phyloP scores from a whole-genome alignment of 2,888 invertebrate species.

The Cepaea hortensis region DNA sequence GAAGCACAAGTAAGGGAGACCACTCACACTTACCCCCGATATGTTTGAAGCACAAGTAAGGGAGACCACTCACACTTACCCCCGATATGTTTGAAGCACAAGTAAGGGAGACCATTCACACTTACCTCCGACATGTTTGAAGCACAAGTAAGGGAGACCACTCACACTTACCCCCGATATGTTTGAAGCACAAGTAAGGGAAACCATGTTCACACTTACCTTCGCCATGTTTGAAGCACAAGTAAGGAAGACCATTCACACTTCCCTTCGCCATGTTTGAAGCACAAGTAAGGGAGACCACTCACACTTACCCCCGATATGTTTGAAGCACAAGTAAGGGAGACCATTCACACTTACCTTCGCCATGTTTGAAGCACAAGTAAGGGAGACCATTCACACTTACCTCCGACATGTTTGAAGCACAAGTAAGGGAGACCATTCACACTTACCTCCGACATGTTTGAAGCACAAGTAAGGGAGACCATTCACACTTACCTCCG shows the following conservation, averaged over 20 bases:
- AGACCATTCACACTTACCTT: neutral
- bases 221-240: too few species aligned
- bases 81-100: neutral
- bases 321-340: neutral
- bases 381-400: neutral
- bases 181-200: too few species aligned
- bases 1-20: neutral
- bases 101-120: too few species aligned
- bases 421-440: neutral
- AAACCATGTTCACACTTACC: too few species aligned
- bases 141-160: neutral
- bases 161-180: neutral
- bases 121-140: too few species aligned
- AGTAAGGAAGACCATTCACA: too few species aligned
- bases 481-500: too few species aligned
- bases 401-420: neutral
- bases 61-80: neutral
- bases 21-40: neutral
- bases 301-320: neutral
- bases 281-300: neutral
- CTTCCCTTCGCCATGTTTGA: neutral
- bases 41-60: neutral
- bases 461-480: constrained; percentile 7
- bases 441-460: constrained; percentile 10
- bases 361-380: neutral